phyloP scores from a whole-genome alignment of 92 coral and sea anemone species.

The Plumapathes pennacea region DNA sequence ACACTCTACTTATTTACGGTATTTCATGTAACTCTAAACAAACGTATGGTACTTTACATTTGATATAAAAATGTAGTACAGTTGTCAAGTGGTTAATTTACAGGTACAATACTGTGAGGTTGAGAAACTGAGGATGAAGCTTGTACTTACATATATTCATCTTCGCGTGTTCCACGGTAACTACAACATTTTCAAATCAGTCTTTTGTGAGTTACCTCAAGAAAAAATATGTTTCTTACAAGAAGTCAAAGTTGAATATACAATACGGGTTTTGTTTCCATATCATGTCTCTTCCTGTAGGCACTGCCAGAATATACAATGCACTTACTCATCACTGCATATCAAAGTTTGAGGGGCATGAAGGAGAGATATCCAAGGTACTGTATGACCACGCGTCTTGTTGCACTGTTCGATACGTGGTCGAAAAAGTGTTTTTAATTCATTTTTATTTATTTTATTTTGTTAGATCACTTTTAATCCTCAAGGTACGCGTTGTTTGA shows the following conservation, averaged over 20 bases:
- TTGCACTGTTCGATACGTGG: not conserved
- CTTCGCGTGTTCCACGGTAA: too few relatives aligned
- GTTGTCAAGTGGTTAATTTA: not conserved
- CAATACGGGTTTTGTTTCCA: too few relatives aligned
- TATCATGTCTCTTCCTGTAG: too few relatives aligned
- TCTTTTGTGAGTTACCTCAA: too few relatives aligned
- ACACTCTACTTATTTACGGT: not conserved
- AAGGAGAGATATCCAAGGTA: conserved; percentile 99
- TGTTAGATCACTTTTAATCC: conserved; percentile 85
- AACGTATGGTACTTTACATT: not conserved
- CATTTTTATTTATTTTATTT: not conserved
- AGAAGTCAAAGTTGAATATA: too few relatives aligned
- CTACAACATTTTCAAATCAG: too few relatives aligned
- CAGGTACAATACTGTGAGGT: not conserved
- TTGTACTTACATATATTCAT: too few relatives aligned
- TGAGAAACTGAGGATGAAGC: too few relatives aligned
- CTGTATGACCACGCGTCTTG: not conserved
- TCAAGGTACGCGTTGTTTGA: conserved; percentile 89
- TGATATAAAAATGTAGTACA: not conserved
- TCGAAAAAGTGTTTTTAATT: too few relatives aligned
- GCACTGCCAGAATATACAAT: conserved; percentile 92
- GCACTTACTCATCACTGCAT: conserved; percentile 91
- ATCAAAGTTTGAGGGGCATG: conserved; percentile 93
- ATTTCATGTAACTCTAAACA: not conserved
- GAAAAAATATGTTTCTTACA: too few relatives aligned